phyloP scores from a whole-genome alignment of 2,113 vertebrate species.

The Notothenia coriiceps region DNA sequence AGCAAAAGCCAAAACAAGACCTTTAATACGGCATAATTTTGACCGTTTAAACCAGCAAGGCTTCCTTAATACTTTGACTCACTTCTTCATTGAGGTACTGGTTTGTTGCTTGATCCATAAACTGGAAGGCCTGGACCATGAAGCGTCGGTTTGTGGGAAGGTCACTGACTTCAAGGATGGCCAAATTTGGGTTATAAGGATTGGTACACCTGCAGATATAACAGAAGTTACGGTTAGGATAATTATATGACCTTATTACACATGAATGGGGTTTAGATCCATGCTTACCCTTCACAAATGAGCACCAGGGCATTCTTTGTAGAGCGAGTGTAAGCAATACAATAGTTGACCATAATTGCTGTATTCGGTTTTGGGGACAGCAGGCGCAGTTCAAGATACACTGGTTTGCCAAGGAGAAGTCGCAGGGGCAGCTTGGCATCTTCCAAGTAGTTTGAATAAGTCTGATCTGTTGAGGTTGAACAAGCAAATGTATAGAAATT shows the following conservation, averaged over 20 bases:
- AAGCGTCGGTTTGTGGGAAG: constrained; percentile 64
- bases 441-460: constrained; percentile 59
- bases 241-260: not conserved
- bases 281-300: constrained; percentile 78
- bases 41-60: not conserved
- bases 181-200: constrained; percentile 54
- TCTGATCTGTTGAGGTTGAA: constrained; percentile 61
- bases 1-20: no score
- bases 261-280: rapidly evolving
- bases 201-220: constrained; percentile 74
- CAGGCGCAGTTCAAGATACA: constrained; percentile 78
- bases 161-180: constrained; percentile 57
- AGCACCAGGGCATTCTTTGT: constrained; percentile 77
- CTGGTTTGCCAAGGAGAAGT: constrained; percentile 70
- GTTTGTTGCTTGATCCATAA: constrained; percentile 75
- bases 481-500: not conserved
- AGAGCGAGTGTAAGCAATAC: constrained; percentile 80
- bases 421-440: constrained; percentile 66
- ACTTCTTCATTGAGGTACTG: constrained; percentile 81
- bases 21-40: not conserved
- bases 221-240: rapidly evolving
- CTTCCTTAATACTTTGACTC: constrained; percentile 14
- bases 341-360: constrained; percentile 80
- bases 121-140: constrained; percentile 76
- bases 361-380: constrained; percentile 59